Evolutionary conservation across 2,888 invertebrate species (phyloP), one percentile per base, ranked within the genome.

Genomic region (Drosophila lacicola): DNA sequence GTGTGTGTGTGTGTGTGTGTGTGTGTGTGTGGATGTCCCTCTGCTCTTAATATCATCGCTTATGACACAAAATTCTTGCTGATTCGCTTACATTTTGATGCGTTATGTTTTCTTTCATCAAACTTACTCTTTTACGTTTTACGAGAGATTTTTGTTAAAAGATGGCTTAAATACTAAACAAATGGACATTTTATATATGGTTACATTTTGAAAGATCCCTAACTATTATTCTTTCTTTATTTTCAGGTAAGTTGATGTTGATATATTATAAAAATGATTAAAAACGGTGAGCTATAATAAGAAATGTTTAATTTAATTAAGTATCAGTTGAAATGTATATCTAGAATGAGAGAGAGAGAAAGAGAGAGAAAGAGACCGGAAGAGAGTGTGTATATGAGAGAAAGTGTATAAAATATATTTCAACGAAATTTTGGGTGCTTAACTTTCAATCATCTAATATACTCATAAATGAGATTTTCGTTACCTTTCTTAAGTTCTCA

Each of bases 11-110:
- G 19, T 36, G n/a, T 37, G 14, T 29, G 33, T 33, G 17, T 53
- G 45, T 4, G 14, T 42, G 42, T 17, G 53, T 25, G 25, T 21
- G 34, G 14, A n/a, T 36, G 54, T 58, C 25, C 34, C 70, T 72
- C 53, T 50, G 57, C 47, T 64, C 57, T 66, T 82, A 76, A 76
- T 82, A 73, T 82, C 77, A 58, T 73, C 80, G 76, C 79, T 82
- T 79, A 82, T 79, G 76, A 61, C 53, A 60, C 69, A 64, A 82
- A 79, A 76, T 79, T 82, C 76, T 80, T 79, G 76, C 79, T 82
- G 79, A 82, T 79, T 79, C 72, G 51, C 42, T 82, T 71, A 67
- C 51, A 76, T 82, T 82, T 66, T 66, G 66, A 66, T 71, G 82
- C 65, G 41, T 60, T 56, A 77, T 65, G 64, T 41, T 49, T 57